Percentiles rank a stretch among this genome's conserved stretches.
Evolutionary conservation across 2,113 vertebrate genomes (phyloP).

Genomic region (Galeopterus variegatus): DNA sequence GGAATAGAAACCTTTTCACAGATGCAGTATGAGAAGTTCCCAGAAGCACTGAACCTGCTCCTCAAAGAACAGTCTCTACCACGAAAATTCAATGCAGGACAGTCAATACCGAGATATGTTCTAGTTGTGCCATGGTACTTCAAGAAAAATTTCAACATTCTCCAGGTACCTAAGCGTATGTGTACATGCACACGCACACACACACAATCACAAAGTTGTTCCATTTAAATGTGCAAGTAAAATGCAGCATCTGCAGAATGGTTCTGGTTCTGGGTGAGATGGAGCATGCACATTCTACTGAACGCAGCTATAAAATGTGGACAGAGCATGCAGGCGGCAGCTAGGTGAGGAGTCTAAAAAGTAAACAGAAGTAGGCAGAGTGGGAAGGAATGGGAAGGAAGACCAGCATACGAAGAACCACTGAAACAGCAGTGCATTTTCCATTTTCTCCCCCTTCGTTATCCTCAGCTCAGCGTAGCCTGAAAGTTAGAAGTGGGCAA

Average conservation of each 20-base stretch:
- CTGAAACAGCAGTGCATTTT: background rate
- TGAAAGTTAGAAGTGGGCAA: background rate
- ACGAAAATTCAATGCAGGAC: background rate
- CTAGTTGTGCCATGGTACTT: background rate
- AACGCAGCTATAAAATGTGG: background rate
- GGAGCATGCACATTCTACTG: background rate
- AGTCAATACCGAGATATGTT: background rate
- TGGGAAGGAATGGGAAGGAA: background rate
- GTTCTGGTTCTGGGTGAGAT: background rate
- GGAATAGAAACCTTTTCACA: background rate
- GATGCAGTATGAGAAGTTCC: background rate
- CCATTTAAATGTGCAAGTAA: background rate
- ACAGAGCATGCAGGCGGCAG: background rate
- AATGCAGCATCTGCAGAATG: background rate
- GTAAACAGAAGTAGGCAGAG: background rate
- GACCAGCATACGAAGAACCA: background rate
- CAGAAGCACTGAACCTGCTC: background rate
- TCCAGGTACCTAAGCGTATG: background rate
- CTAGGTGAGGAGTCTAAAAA: background rate
- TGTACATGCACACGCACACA: fast-evolving
- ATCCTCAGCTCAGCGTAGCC: background rate
- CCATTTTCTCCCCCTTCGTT: background rate
- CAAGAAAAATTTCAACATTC: background rate
- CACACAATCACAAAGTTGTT: background rate
- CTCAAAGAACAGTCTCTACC: background rate